These are phyloP conservation scores for Lasioglossum albipes DNA, from an alignment of 1,140 invertebrate species.

Conservation along the genomic window DNA sequence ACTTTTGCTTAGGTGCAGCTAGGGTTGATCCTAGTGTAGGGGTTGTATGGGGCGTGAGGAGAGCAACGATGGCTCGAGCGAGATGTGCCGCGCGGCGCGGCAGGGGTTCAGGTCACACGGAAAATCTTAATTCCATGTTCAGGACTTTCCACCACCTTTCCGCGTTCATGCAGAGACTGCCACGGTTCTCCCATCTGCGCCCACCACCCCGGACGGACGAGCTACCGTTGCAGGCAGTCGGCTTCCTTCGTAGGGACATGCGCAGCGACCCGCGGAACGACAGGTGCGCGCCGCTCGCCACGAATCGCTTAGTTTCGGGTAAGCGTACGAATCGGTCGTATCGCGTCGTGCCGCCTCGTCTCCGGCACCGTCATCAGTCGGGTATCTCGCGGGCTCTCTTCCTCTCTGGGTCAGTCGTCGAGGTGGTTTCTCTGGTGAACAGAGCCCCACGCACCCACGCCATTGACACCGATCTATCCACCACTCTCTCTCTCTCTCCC, in stretches of 20 bases:
- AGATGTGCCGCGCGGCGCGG: background rate
- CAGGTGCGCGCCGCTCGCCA: slow-evolving; percentile 55
- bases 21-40: too few species aligned
- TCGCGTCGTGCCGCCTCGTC: slow-evolving; percentile 43
- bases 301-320: slow-evolving; percentile 62
- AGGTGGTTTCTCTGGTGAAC: background rate
- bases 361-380: slow-evolving; percentile 27
- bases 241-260: slow-evolving; percentile 59
- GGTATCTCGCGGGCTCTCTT: slow-evolving; percentile 22
- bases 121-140: slow-evolving; percentile 48
- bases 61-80: background rate
- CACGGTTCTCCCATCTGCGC: slow-evolving; percentile 52
- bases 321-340: slow-evolving; percentile 59
- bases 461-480: background rate
- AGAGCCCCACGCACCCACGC: background rate
- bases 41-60: background rate
- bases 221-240: slow-evolving; percentile 54
- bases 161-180: background rate
- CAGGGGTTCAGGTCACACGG: background rate
- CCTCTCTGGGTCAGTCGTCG: slow-evolving; percentile 32
- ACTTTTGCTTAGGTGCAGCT: too few species aligned
- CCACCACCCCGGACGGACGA: slow-evolving; percentile 33
- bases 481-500: too few species aligned
- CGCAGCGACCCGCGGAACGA: slow-evolving; percentile 57
- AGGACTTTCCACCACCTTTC: slow-evolving; percentile 30